These are phyloP conservation scores for Pristiophorus japonicus DNA, from an alignment of 2,113 vertebrate species.

Conservation along the genomic window DNA sequence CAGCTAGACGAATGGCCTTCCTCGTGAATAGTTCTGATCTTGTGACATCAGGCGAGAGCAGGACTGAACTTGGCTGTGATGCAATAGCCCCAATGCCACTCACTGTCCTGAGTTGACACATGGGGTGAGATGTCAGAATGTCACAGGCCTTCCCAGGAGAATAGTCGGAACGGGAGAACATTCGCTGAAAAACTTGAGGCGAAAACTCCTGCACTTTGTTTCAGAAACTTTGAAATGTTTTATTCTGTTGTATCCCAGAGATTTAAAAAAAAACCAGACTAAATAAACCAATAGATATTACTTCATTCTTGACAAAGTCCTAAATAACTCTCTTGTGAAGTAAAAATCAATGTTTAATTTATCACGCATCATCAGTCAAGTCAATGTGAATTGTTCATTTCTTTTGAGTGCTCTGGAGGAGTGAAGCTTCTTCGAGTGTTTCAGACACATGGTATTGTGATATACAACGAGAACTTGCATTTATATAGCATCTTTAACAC, in stretches of 20 bases:
- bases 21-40: background rate
- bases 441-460: background rate
- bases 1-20: background rate
- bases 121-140: too few species aligned
- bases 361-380: conserved; percentile 31
- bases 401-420: background rate
- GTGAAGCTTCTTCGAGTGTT: background rate
- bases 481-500: background rate
- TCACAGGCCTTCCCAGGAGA: background rate
- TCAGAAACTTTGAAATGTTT: background rate
- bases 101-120: background rate
- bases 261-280: background rate
- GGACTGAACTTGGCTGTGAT: background rate
- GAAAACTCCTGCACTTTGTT: background rate
- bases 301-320: conserved; percentile 28
- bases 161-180: background rate
- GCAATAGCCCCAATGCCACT: too few species aligned
- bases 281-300: conserved; percentile 4
- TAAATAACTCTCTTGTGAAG: conserved; percentile 23
- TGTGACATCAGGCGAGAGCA: background rate
- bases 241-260: background rate
- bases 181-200: background rate
- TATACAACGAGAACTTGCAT: background rate
- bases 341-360: conserved; percentile 35
- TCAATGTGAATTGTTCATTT: conserved; percentile 30